A percentile compares a stretch with the other conserved stretches of the same genome.
Evolutionary conservation across 2,888 invertebrate genomes (phyloP).

Genomic region (Noctua comes): DNA sequence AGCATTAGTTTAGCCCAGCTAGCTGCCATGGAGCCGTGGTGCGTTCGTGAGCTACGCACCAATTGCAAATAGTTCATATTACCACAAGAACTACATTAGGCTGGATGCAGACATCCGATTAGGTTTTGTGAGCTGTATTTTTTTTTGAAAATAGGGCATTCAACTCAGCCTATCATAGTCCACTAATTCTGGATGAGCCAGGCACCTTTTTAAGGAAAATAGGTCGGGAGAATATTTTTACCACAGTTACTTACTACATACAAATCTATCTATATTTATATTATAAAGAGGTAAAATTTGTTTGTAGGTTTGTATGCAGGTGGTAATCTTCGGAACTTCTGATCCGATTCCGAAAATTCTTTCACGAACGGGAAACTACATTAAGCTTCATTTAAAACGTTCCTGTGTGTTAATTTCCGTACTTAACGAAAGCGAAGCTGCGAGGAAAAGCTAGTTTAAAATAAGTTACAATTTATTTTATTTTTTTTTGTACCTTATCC

Average conservation of each 20-base stretch:
- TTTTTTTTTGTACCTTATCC: too few relatives aligned
- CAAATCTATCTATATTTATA: background rate
- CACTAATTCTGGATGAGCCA: background rate
- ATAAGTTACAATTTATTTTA: too few relatives aligned
- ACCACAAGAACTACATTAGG: background rate
- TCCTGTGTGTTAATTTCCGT: too few relatives aligned
- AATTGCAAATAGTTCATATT: slow-evolving; percentile 25
- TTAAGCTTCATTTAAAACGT: too few relatives aligned
- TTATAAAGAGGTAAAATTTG: too few relatives aligned
- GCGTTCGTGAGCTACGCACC: background rate
- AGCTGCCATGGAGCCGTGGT: background rate
- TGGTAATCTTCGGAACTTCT: too few relatives aligned
- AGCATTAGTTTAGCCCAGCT: background rate
- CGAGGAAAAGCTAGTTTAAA: too few relatives aligned
- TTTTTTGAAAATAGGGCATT: background rate
- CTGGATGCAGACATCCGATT: background rate
- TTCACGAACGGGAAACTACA: too few relatives aligned
- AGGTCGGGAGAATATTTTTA: background rate
- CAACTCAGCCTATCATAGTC: background rate
- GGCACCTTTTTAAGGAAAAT: background rate
- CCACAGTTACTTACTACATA: background rate
- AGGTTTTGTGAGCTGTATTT: background rate
- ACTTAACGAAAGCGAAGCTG: too few relatives aligned
- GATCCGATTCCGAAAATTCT: too few relatives aligned
- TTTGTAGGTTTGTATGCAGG: too few relatives aligned